Evolutionary conservation across 92 coral and sea anemone genomes (phyloP), one percentile per base, ranked within the genome.

Genomic region (Actinostola sp.): DNA sequence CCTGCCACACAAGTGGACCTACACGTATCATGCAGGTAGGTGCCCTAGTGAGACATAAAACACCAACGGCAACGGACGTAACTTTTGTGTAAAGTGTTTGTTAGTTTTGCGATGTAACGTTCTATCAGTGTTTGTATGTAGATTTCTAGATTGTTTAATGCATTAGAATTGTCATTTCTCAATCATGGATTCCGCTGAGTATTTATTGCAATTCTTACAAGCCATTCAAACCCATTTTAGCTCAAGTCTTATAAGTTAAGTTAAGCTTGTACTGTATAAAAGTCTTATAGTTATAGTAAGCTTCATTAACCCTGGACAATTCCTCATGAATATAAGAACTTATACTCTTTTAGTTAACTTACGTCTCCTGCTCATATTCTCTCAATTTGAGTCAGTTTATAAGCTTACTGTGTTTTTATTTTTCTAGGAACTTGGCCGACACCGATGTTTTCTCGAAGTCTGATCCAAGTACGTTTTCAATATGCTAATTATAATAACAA

Each of bases 1-100:
- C 98, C 97, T n/a, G 98, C 98, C 12, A 91, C 98, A 8, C 94
- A 94, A 88, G 98, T 94, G 15, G 98, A 88, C 63, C 75, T 94
- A 16, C 93, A 89, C 59, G 81, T 94, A 15, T 79, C 93, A 58
- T 94, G 98, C 95, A 91, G 89, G 98, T 88, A 70, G 20, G 13
- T 53, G 54, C n/a, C 3, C 12, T 3, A 48, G n/a, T n/a, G n/a
- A n/a, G n/a, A n/a, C n/a, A n/a, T n/a, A n/a, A n/a, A n/a, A 1
- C 28, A 20, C 46, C 10, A 26, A 14, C 9, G 1, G 58, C 68
- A 30, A 62, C 49, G 41, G 2, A 1, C 54, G 28, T 2, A 64
- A 32, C 56, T 19, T 43, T 48, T 13, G 24, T 63, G 66, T 39
- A n/a, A n/a, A n/a, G n/a, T n/a, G n/a, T n/a, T n/a, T n/a, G n/a